Evolutionary conservation across 37 sponge, comb jelly and placozoan species (phyloP).

Genomic region (Diacarnus erythraeanus): DNA sequence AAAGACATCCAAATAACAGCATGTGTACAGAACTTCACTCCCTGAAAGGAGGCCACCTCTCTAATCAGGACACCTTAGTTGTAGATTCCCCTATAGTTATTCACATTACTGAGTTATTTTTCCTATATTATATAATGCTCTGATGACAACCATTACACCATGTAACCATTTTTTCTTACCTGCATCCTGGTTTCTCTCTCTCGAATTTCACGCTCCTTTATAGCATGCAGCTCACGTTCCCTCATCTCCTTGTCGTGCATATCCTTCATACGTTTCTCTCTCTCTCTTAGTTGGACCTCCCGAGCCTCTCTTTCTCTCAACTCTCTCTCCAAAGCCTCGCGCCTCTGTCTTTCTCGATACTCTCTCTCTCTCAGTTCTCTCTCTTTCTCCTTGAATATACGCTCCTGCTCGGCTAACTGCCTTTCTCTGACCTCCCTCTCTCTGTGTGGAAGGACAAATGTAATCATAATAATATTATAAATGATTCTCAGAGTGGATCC

Average conservation of each 20-base stretch:
- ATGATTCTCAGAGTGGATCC: not conserved
- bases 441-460: constrained; percentile 3
- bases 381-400: constrained; percentile 52
- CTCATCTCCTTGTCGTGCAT: constrained; percentile 31
- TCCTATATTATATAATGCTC: no score
- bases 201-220: constrained; percentile 43
- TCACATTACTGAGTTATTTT: no score
- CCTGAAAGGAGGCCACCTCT: no score
- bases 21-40: no score
- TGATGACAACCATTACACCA: not conserved
- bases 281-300: constrained; percentile 50
- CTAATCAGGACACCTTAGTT: no score
- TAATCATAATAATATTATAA: no score
- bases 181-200: constrained; percentile 39
- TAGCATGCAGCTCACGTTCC: constrained; percentile 36
- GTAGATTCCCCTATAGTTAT: no score
- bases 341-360: constrained; percentile 39
- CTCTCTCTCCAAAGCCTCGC: constrained; percentile 51
- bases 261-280: constrained; percentile 40
- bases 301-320: constrained; percentile 37
- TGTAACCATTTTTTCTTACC: not conserved
- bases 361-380: constrained; percentile 51
- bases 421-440: constrained; percentile 60
- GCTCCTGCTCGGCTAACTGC: constrained; percentile 53
- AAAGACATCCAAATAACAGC: no score